Evolutionary conservation across 1,140 invertebrate species (phyloP).

Genomic region (Ceratosolen fusciceps): DNA sequence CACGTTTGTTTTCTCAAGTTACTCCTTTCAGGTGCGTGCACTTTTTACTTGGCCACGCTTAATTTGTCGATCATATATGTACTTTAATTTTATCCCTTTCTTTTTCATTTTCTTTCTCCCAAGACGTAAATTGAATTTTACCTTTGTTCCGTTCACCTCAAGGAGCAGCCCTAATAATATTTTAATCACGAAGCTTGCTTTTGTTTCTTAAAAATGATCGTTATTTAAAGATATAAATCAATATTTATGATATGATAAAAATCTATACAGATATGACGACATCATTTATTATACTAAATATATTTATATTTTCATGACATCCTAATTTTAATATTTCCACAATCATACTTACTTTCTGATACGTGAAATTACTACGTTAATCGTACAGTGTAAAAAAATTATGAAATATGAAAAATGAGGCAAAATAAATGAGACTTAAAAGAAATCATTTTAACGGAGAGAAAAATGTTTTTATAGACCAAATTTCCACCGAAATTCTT

Average conservation of each 20-base stretch:
- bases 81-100: conserved; percentile 12
- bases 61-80: conserved; percentile 15
- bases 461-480: no score
- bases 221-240: no score
- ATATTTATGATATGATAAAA: no score
- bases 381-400: not conserved
- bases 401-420: no score
- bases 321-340: not conserved
- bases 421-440: no score
- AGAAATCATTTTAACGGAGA: no score
- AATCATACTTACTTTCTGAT: not conserved
- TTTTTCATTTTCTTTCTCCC: not conserved
- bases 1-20: conserved; percentile 11
- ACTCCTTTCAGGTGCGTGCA: conserved; percentile 9
- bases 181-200: no score
- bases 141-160: not conserved
- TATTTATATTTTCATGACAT: no score
- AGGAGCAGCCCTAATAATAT: not conserved
- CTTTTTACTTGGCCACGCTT: conserved; percentile 26
- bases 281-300: no score
- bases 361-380: not conserved
- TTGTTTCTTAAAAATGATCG: no score
- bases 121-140: conserved; percentile 6
- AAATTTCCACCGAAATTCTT: no score
- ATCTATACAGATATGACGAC: no score